Conservation (phyloP, 2,888 invertebrate genomes). For the Uropetala carovei region DNA sequence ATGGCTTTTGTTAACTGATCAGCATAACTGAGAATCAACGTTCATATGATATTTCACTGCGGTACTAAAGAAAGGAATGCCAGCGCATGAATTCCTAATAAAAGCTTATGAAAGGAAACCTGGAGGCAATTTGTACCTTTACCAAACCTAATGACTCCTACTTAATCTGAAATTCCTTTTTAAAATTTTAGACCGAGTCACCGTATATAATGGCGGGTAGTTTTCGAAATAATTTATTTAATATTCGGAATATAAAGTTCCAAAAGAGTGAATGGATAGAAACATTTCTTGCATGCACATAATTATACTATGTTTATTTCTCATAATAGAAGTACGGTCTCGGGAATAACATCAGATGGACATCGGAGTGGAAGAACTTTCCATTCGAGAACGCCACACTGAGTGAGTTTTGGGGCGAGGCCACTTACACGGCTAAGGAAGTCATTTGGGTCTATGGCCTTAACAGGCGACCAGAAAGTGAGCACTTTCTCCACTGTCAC, state of each 20-base stretch:
- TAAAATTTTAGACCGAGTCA: no score
- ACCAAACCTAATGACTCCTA: no score
- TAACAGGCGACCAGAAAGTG: conserved; percentile 76
- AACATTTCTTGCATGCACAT: background rate
- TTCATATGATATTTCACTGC: no score
- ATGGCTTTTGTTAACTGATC: no score
- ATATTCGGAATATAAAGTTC: background rate
- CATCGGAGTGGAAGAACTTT: conserved; percentile 79
- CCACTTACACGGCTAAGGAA: conserved; percentile 79
- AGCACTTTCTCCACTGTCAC: conserved; percentile 70
- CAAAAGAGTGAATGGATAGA: background rate
- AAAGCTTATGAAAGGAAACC: no score
- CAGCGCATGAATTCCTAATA: no score
- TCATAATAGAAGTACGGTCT: conserved; percentile 76
- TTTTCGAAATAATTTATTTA: background rate
- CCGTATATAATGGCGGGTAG: background rate
- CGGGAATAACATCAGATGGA: conserved; percentile 76
- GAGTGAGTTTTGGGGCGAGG: conserved; percentile 79
- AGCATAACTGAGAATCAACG: no score
- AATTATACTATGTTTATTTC: background rate
- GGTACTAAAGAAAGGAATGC: no score
- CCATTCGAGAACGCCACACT: conserved; percentile 78
- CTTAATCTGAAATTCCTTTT: no score
- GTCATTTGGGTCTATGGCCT: conserved; percentile 79
- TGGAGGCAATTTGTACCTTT: no score